A percentile compares a stretch with the other conserved stretches of the same genome.
phyloP scores from a whole-genome alignment of 2,797 vertebrate species.

The Coranthus polyacanthus region DNA sequence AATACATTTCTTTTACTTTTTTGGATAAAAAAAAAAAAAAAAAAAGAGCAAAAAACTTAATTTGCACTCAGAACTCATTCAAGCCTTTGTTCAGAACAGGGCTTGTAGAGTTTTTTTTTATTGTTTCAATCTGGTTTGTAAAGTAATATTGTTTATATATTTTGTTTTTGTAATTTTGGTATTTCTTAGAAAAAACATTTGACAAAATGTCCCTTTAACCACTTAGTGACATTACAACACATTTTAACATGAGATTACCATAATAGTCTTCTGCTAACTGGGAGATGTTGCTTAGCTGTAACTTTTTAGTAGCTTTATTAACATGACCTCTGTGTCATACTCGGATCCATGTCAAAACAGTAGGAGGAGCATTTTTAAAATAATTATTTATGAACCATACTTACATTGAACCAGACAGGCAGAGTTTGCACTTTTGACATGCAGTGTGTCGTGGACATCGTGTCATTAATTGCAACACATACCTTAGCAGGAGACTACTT shows the following conservation, averaged over 20 bases:
- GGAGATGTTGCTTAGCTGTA: no score
- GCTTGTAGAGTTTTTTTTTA: conserved; percentile 69
- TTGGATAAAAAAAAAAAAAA: conserved; percentile 23
- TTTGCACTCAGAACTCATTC: conserved; percentile 83
- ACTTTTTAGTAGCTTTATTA: no score
- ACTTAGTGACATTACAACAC: conserved; percentile 54
- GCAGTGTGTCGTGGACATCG: conserved; percentile 22
- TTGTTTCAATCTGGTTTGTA: conserved; percentile 43
- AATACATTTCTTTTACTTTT: conserved; percentile 42
- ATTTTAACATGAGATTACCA: conserved; percentile 24
- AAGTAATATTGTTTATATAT: conserved; percentile 59
- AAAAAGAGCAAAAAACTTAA: conserved; percentile 34
- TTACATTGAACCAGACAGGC: conserved; percentile 28
- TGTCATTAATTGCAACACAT: conserved; percentile 41
- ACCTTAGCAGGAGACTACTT: conserved; percentile 43
- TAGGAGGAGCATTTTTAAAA: conserved; percentile 20
- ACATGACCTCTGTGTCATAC: no score
- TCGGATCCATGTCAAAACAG: conserved; percentile 6
- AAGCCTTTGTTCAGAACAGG: conserved; percentile 80
- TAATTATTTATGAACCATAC: conserved; percentile 25
- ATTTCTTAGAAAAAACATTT: conserved; percentile 47
- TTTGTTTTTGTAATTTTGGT: conserved; percentile 53
- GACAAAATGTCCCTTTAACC: conserved; percentile 70
- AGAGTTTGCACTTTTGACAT: conserved; percentile 69
- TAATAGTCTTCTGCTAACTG: conserved; percentile 3